Evolutionary conservation across 2,888 invertebrate genomes (phyloP).

Genomic region (Eucera pruinosa): DNA sequence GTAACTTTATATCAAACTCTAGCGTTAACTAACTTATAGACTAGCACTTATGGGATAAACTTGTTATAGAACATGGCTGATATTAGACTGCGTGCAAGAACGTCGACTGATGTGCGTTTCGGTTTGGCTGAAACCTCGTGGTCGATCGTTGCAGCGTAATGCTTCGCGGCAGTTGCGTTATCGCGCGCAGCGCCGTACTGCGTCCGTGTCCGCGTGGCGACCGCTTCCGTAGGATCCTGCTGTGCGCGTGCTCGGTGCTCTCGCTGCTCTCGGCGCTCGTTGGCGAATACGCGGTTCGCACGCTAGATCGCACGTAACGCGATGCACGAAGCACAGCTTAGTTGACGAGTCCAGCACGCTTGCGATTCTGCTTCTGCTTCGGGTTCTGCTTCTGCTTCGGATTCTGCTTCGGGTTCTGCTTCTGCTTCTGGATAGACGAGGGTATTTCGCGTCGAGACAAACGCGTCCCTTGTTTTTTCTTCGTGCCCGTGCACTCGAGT

Average conservation of each 20-base stretch:
- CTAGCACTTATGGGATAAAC: conserved; percentile 76
- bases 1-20: conserved; percentile 81
- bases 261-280: too few relatives aligned
- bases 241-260: too few relatives aligned
- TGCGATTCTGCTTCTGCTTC: too few relatives aligned
- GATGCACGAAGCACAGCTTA: conserved; percentile 41
- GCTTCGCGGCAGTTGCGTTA: conserved; percentile 47
- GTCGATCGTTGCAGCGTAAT: conserved; percentile 17
- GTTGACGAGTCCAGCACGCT: conserved; percentile 42
- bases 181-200: too few relatives aligned
- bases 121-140: conserved; percentile 53
- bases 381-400: too few relatives aligned
- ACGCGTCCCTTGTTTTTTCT: conserved; percentile 65
- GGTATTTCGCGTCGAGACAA: conserved; percentile 47
- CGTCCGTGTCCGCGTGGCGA: conserved; percentile 47
- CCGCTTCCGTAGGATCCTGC: conserved; percentile 46
- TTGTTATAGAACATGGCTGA: conserved; percentile 54
- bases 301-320: conserved; percentile 34
- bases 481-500: conserved; percentile 48
- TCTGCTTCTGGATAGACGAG: conserved; percentile 42
- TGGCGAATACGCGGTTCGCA: conserved; percentile 45
- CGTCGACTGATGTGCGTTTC: conserved; percentile 50
- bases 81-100: conserved; percentile 36
- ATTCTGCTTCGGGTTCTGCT: too few relatives aligned
- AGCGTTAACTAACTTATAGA: conserved; percentile 82